Conservation (phyloP, 2,888 invertebrate genomes). For the Dicyrtoma fusca region DNA sequence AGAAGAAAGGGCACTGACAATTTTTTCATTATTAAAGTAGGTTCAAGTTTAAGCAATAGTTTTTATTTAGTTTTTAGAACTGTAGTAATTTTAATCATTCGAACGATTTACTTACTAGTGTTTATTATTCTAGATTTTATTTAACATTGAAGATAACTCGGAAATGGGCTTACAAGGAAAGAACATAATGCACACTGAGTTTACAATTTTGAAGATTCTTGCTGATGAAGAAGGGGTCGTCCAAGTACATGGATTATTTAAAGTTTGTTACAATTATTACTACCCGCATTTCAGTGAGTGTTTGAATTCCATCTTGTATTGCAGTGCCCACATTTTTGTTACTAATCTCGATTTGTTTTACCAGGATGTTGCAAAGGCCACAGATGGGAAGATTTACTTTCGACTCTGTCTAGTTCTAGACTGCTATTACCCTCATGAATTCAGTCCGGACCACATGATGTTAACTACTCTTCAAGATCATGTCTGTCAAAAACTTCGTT, state of each 20-base stretch:
- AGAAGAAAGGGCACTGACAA: constrained; percentile 71
- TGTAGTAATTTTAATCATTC: too few species aligned
- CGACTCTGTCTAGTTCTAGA: constrained; percentile 74
- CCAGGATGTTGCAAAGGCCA: constrained; percentile 72
- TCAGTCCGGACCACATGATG: constrained; percentile 64
- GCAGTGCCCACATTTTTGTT: too few species aligned
- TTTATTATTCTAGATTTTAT: constrained; percentile 45
- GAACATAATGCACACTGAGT: constrained; percentile 77
- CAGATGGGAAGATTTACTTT: constrained; percentile 64
- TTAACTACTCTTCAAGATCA: constrained; percentile 74
- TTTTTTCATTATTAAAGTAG: constrained; percentile 72
- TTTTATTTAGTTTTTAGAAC: too few species aligned
- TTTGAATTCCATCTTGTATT: constrained; percentile 15
- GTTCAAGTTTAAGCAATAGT: neutral
- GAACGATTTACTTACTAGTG: too few species aligned
- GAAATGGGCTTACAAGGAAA: constrained; percentile 78
- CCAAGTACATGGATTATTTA: constrained; percentile 76
- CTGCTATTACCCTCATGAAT: constrained; percentile 73
- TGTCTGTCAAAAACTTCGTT: constrained; percentile 76
- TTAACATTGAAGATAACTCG: constrained; percentile 62
- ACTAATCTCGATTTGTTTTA: too few species aligned
- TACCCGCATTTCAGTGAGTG: too few species aligned
- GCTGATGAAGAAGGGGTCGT: constrained; percentile 73
- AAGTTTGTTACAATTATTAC: constrained; percentile 62
- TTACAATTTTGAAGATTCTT: constrained; percentile 71